Evolutionary conservation across 2,113 vertebrate species (phyloP), one percentile per base, ranked within the genome.

Genomic region (Pyrgilauda ruficollis): DNA sequence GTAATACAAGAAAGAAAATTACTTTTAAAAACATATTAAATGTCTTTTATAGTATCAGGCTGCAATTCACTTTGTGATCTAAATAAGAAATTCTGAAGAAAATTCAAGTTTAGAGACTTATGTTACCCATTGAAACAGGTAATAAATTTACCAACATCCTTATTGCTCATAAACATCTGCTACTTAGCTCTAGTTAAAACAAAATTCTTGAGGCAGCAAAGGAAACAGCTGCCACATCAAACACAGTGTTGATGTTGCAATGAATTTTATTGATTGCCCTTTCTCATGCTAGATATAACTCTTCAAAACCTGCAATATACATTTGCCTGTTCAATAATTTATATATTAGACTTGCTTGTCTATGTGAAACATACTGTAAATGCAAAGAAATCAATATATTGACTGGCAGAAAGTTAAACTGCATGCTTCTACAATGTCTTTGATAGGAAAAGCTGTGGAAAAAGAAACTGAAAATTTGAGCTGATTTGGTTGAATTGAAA

Each of bases 131-230:
- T 76, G 66, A 90, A 96, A 74, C 16, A 69, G 28, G 28, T 61
- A 74, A 87, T 89, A 87, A 77, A 92, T 95, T 89, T 87, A 56
- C 50, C 13, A 74, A 26, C 43, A 68, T 74, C 50, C 46, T 73
- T 67, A 89, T 80, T 85, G 15, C 44, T 85, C 19, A 61, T 77
- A 91, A 92, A 93, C 90, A 81, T 93, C 81, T 91, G 77, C 37
- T 89, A 16, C 47, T 89, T 68, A 67, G 18, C 59, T 85, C 55
- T 85, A 92, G 43, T 81, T 46, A 77, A 94, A 96, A 83, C 26
- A 81, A 94, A 83, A 10, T 76, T 96, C 43, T 88, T 92, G 62
- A 7, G 9, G 73, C 46, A 92, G 30, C 26, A 84, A 67, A 83
- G 44, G 50, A 84, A 95, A 86, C 67, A 96, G 43, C 77, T 95